Evolutionary conservation across 2,113 vertebrate species (phyloP).

Genomic region (Passer montanus): DNA sequence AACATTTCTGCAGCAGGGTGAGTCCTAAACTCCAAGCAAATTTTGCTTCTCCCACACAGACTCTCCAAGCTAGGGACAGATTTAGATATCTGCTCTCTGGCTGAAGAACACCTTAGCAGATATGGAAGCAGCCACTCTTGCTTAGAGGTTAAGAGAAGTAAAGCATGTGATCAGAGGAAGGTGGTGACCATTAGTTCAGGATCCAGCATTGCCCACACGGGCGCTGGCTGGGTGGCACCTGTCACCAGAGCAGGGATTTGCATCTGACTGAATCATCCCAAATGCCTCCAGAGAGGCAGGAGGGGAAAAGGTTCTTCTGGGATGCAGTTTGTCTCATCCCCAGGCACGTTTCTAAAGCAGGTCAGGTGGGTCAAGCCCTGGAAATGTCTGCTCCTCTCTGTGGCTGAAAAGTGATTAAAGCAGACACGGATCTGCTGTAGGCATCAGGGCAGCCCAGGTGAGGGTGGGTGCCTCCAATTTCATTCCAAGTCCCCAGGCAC

Average conservation of each 20-base stretch:
- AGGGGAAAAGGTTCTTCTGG: background rate
- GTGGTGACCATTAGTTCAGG: background rate
- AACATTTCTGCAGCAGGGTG: background rate
- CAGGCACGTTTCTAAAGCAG: background rate
- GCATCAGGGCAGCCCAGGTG: background rate
- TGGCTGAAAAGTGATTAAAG: background rate
- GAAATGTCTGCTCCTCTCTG: background rate
- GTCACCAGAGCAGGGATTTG: background rate
- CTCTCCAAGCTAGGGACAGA: background rate
- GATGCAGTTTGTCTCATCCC: background rate
- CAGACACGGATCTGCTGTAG: background rate
- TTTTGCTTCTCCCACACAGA: background rate
- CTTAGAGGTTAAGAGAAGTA: background rate
- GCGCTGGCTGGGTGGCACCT: background rate
- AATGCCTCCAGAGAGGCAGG: fast-evolving
- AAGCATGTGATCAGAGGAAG: background rate
- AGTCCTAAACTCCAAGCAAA: background rate
- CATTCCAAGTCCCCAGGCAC: background rate
- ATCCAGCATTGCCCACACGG: fast-evolving
- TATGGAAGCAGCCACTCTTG: background rate
- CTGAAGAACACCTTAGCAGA: background rate
- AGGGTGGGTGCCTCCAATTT: fast-evolving
- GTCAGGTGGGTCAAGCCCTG: slow-evolving; percentile 15
- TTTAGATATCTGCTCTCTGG: background rate
- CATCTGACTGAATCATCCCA: background rate